These are phyloP conservation scores for Tuberolachnus salignus DNA, from an alignment of 2,888 invertebrate genomes.

Conservation along the genomic window DNA sequence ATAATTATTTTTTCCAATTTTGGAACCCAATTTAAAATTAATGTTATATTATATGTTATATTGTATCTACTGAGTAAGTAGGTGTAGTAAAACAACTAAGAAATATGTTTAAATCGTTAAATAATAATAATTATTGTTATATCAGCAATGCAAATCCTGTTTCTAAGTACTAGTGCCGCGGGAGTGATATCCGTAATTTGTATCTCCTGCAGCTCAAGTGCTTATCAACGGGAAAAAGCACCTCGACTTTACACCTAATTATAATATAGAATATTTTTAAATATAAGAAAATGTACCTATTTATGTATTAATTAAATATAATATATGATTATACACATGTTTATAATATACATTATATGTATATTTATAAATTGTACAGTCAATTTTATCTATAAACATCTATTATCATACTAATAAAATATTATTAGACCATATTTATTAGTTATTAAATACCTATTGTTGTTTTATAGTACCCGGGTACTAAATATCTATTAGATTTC, in stretches of 20 bases:
- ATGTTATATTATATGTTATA: too few relatives aligned
- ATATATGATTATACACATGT: background rate
- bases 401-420: too few relatives aligned
- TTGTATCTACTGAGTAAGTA: too few relatives aligned
- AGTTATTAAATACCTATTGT: too few relatives aligned
- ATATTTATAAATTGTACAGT: background rate
- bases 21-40: too few relatives aligned
- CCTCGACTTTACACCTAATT: slow-evolving; percentile 20
- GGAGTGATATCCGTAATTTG: slow-evolving; percentile 69
- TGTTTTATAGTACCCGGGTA: too few relatives aligned
- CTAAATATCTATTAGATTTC: too few relatives aligned
- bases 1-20: too few relatives aligned
- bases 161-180: slow-evolving; percentile 94
- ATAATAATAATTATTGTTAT: background rate
- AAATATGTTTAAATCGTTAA: too few relatives aligned
- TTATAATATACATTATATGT: background rate
- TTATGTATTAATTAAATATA: background rate
- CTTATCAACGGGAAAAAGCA: slow-evolving; percentile 74
- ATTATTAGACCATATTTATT: too few relatives aligned
- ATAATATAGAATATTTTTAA: background rate
- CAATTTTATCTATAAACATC: background rate
- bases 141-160: slow-evolving; percentile 67
- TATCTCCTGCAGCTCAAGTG: slow-evolving; percentile 90
- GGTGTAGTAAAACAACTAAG: too few relatives aligned
- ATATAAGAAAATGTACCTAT: background rate